These are phyloP conservation scores for Diarsia dahlii DNA, from an alignment of 2,888 invertebrate genomes.

Conservation along the genomic window DNA sequence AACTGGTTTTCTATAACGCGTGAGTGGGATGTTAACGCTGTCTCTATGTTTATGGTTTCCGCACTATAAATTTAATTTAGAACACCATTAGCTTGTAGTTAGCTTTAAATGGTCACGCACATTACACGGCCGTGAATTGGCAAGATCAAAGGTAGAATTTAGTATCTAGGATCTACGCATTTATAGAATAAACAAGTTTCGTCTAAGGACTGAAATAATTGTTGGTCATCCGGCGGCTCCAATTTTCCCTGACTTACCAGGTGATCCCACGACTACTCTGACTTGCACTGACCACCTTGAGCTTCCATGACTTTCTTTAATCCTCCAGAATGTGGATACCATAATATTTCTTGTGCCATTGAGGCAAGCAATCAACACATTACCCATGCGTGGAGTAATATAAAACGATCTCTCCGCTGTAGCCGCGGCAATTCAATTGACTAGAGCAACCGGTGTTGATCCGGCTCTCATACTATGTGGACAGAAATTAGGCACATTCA, in stretches of 20 bases:
- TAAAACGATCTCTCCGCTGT: no score
- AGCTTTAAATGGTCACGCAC: neutral
- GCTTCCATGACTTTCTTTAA: no score
- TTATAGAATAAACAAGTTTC: neutral
- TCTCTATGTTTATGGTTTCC: neutral
- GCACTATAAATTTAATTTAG: neutral
- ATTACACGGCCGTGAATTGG: neutral
- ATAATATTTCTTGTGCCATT: no score
- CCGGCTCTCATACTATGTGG: no score
- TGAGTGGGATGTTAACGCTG: neutral
- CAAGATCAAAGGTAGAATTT: neutral
- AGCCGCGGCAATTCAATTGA: neutral
- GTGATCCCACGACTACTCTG: no score
- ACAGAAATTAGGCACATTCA: neutral
- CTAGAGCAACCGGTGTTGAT: neutral
- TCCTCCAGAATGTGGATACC: no score
- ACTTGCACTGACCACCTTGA: no score
- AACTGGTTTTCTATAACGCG: neutral
- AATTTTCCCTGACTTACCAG: no score
- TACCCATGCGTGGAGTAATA: no score
- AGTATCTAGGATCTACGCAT: neutral
- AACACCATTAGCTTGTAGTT: neutral
- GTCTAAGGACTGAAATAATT: neutral
- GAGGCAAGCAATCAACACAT: no score
- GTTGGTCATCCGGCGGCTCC: neutral